phyloP scores from a whole-genome alignment of 1,140 invertebrate genomes.

The Liolophura sinensis region DNA sequence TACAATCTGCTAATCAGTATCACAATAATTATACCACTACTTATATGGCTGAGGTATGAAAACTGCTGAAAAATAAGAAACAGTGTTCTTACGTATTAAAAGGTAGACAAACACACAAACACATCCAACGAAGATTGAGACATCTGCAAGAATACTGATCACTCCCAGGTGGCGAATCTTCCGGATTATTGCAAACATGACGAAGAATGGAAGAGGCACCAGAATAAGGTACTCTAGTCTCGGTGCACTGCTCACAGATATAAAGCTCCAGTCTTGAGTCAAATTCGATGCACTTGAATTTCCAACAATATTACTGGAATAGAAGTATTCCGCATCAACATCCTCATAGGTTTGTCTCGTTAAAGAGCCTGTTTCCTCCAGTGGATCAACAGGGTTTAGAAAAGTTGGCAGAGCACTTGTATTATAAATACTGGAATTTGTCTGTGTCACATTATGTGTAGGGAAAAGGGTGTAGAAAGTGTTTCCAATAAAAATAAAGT shows the following conservation, averaged over 20 bases:
- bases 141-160: constrained; percentile 46
- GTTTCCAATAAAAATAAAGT: constrained; percentile 56
- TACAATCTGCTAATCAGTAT: too few species aligned
- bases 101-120: constrained; percentile 40
- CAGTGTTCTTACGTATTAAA: constrained; percentile 41
- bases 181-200: constrained; percentile 44
- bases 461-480: constrained; percentile 46
- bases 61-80: too few species aligned
- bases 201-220: constrained; percentile 43
- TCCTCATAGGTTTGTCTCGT: too few species aligned
- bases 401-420: background rate
- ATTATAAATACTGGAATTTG: background rate
- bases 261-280: too few species aligned
- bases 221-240: constrained; percentile 40
- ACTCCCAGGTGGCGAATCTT: constrained; percentile 42
- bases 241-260: constrained; percentile 20
- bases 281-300: too few species aligned
- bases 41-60: too few species aligned
- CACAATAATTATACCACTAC: too few species aligned
- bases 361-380: too few species aligned
- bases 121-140: constrained; percentile 49
- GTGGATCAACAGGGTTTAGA: background rate
- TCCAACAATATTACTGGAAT: too few species aligned
- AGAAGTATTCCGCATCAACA: too few species aligned
- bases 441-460: background rate